phyloP scores from a whole-genome alignment of 2,888 invertebrate genomes.

The Acanthococcus lagerstroemiae region DNA sequence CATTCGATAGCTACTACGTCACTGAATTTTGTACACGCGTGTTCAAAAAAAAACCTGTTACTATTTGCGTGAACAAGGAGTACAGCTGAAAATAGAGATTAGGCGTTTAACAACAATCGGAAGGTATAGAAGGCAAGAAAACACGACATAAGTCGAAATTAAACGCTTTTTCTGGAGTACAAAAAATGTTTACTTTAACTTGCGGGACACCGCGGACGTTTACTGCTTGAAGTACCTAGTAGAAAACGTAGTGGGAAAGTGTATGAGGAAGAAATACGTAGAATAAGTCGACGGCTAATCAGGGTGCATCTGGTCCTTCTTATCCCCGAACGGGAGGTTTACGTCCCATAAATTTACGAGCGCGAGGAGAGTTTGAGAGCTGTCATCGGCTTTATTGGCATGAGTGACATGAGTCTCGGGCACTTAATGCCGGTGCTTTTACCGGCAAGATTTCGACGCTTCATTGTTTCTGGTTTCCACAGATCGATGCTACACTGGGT shows the following conservation, averaged over 20 bases:
- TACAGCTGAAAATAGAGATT: neutral
- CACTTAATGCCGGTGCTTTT: neutral
- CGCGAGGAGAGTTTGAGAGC: neutral
- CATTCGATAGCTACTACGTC: neutral
- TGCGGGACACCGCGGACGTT: no score
- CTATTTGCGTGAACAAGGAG: neutral
- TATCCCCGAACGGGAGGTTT: neutral
- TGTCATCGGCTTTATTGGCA: neutral
- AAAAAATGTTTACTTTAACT: no score
- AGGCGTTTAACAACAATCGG: neutral
- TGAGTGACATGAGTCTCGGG: neutral
- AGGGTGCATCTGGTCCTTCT: no score
- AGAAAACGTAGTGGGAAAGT: no score
- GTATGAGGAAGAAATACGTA: no score
- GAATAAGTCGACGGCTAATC: no score
- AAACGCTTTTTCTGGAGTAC: no score
- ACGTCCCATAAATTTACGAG: neutral
- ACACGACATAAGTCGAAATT: no score
- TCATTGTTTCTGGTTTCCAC: no score
- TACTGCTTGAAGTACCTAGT: no score
- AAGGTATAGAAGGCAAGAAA: neutral
- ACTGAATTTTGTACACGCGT: neutral
- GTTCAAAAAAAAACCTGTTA: neutral
- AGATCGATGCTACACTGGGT: neutral
- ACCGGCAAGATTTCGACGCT: neutral